Conservation (phyloP, 2,113 vertebrate species). For the Odontesthes bonariensis region DNA sequence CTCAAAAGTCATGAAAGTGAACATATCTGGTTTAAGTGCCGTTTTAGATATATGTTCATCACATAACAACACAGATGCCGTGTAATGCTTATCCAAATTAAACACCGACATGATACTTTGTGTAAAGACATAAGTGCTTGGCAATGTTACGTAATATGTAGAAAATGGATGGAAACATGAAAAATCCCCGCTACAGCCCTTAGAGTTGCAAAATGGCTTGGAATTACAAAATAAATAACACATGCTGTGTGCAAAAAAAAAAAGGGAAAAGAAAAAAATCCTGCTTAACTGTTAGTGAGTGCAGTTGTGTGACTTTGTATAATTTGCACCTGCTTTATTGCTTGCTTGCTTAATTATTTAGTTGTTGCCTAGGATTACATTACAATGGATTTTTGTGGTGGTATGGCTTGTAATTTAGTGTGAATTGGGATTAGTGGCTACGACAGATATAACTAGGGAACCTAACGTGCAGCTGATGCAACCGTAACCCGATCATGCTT, state of each 20-base stretch:
- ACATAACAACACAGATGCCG: not conserved
- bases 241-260: conserved; percentile 27
- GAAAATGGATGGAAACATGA: conserved; percentile 55
- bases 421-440: conserved; percentile 39
- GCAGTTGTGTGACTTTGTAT: conserved; percentile 74
- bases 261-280: conserved; percentile 20
- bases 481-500: conserved; percentile 51
- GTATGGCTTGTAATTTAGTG: conserved; percentile 70
- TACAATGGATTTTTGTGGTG: conserved; percentile 61
- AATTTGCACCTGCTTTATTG: conserved; percentile 78
- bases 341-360: conserved; percentile 78
- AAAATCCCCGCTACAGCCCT: conserved; percentile 20
- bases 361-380: conserved; percentile 66
- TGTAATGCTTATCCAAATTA: not conserved
- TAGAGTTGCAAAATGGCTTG: conserved; percentile 40
- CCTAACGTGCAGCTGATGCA: conserved; percentile 71
- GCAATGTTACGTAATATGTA: conserved; percentile 21
- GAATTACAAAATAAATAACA: conserved; percentile 25
- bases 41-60: conserved; percentile 1
- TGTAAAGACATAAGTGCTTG: not conserved
- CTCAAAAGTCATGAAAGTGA: not conserved
- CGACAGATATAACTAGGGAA: conserved; percentile 57
- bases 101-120: not conserved
- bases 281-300: conserved; percentile 73
- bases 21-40: not conserved